These are phyloP conservation scores for Nansenia antarctica DNA, from an alignment of 2,113 vertebrate genomes.

Conservation along the genomic window DNA sequence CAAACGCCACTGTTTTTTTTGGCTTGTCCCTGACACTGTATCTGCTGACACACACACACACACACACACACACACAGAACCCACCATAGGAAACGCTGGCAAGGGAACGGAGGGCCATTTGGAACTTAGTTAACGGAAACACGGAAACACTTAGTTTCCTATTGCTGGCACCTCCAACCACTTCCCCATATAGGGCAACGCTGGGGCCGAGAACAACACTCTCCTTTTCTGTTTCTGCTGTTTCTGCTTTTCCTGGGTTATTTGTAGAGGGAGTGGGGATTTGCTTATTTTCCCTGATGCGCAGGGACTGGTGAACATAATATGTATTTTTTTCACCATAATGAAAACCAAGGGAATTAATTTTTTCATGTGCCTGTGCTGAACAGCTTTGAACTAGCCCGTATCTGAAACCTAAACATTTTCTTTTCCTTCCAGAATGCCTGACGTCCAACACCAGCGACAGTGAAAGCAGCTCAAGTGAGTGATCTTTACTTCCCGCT, in stretches of 20 bases:
- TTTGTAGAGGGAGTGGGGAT: conserved; percentile 22
- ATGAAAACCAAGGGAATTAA: background rate
- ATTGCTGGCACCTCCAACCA: conserved; percentile 67
- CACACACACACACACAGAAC: conserved; percentile 32
- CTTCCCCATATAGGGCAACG: conserved; percentile 60
- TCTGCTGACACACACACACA: conserved; percentile 34
- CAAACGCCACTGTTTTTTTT: conserved; percentile 46
- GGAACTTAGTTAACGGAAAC: conserved; percentile 65
- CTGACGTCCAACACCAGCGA: conserved; percentile 99
- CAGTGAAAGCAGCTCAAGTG: conserved; percentile 99
- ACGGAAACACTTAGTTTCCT: conserved; percentile 75
- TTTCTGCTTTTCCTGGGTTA: conserved; percentile 20
- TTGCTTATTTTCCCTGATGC: conserved; percentile 1
- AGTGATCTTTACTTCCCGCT: conserved; percentile 71
- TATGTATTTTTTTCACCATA: conserved; percentile 29
- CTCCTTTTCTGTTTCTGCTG: conserved; percentile 39
- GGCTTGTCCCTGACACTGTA: conserved; percentile 41
- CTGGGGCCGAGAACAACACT: conserved; percentile 34
- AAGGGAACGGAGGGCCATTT: conserved; percentile 52
- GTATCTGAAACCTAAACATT: conserved; percentile 15
- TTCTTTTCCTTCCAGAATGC: conserved; percentile 84
- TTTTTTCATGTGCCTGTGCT: conserved; percentile 4
- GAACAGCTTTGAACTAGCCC: conserved; percentile 5
- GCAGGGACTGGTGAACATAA: conserved; percentile 34
- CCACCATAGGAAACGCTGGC: conserved; percentile 53